Evolutionary conservation across 2,888 invertebrate genomes (phyloP).

Genomic region (Andrena fulva): DNA sequence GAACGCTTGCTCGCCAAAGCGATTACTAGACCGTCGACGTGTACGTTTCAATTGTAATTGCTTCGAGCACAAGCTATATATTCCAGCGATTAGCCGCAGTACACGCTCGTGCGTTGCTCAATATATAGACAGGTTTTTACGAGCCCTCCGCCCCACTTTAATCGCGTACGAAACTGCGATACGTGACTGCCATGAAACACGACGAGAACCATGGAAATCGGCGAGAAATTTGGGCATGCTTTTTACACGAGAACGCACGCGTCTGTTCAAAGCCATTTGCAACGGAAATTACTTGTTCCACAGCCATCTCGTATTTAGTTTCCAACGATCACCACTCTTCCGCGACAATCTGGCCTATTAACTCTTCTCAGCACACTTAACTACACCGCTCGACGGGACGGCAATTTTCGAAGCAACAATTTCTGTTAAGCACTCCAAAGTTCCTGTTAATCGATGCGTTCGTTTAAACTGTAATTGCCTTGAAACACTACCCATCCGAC

Average conservation of each 20-base stretch:
- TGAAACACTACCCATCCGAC: slow-evolving; percentile 9
- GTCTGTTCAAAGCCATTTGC: neutral
- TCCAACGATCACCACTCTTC: neutral
- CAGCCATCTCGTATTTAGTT: neutral
- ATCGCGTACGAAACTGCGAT: slow-evolving; percentile 1
- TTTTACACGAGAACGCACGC: slow-evolving; percentile 31
- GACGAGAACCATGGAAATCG: neutral
- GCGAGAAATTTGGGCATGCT: slow-evolving; percentile 17
- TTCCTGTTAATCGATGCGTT: slow-evolving; percentile 30
- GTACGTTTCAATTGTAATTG: slow-evolving; percentile 65
- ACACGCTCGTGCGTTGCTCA: slow-evolving; percentile 55
- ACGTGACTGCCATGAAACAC: slow-evolving; percentile 3
- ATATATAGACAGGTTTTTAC: slow-evolving; percentile 27
- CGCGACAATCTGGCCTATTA: neutral
- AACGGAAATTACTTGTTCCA: neutral
- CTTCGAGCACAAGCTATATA: slow-evolving; percentile 55
- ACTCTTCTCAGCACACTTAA: no score
- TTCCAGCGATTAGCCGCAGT: slow-evolving; percentile 34
- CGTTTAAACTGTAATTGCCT: slow-evolving; percentile 24
- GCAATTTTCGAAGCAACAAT: neutral
- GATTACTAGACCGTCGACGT: slow-evolving; percentile 56
- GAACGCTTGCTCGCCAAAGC: slow-evolving; percentile 2
- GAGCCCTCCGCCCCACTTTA: slow-evolving; percentile 10
- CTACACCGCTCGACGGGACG: no score
- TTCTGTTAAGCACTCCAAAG: neutral